Percentiles rank a stretch among this genome's conserved stretches.
Evolutionary conservation across 2,888 invertebrate species (phyloP).

Genomic region (Pandemis heparana): DNA sequence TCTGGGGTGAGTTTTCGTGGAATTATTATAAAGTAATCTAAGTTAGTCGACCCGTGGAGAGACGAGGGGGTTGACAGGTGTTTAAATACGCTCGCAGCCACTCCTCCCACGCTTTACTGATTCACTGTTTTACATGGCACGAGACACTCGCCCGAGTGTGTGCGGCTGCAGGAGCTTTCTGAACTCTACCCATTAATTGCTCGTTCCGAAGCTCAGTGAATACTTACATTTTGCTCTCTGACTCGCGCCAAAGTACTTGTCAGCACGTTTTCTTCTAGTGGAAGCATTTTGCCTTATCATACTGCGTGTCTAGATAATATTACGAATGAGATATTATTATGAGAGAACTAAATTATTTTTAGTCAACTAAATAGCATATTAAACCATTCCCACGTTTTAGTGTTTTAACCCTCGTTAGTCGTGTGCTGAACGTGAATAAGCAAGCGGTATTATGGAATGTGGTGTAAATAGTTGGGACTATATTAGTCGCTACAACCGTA

Average conservation of each 20-base stretch:
- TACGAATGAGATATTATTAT: not conserved
- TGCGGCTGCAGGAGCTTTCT: conserved; percentile 64
- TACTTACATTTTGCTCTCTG: conserved; percentile 37
- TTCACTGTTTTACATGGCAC: conserved; percentile 65
- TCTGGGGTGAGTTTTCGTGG: conserved; percentile 71
- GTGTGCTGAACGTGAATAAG: not conserved
- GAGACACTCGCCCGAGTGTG: conserved; percentile 58
- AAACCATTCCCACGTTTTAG: not conserved
- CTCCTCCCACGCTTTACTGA: conserved; percentile 59
- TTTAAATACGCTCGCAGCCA: conserved; percentile 73
- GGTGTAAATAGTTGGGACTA: conserved; percentile 12
- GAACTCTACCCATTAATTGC: conserved; percentile 65
- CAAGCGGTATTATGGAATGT: conserved; percentile 17
- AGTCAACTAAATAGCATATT: not conserved
- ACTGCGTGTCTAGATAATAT: not conserved
- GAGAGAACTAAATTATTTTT: not conserved
- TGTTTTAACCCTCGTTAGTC: conserved; percentile 5
- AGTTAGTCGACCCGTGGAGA: conserved; percentile 74
- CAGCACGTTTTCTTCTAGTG: conserved; percentile 29
- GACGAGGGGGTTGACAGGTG: conserved; percentile 77
- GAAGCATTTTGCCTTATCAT: conserved; percentile 1
- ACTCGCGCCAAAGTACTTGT: conserved; percentile 28
- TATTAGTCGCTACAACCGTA: conserved; percentile 3
- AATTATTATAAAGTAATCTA: conserved; percentile 84
- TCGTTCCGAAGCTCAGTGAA: conserved; percentile 39